Evolutionary conservation across 2,888 invertebrate species (phyloP).

Genomic region (Xestia xanthographa): DNA sequence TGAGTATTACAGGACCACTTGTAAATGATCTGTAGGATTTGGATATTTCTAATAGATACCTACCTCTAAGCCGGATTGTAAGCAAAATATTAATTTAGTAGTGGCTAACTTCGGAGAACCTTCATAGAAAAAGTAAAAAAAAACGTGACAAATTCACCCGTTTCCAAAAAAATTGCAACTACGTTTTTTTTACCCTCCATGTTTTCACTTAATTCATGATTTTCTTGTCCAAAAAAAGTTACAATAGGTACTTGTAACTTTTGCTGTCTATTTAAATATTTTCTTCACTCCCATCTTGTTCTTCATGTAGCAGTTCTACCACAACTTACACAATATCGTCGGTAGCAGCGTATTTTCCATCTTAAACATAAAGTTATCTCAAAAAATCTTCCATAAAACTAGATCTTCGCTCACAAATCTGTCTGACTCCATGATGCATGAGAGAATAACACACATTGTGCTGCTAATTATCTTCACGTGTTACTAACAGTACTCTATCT

Average conservation of each 20-base stretch:
- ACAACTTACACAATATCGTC: not conserved
- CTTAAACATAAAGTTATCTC: not conserved
- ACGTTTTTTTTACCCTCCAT: not conserved
- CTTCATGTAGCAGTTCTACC: not conserved
- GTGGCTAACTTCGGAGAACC: no score
- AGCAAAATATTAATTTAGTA: no score
- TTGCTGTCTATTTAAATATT: not conserved
- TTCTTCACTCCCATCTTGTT: not conserved
- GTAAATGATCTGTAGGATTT: no score
- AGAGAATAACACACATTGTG: constrained; percentile 43
- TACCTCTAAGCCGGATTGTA: no score
- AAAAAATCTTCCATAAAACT: not conserved
- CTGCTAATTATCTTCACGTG: constrained; percentile 41
- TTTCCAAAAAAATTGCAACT: not conserved
- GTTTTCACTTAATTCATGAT: not conserved
- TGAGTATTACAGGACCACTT: no score
- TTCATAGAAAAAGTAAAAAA: no score
- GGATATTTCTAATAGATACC: no score
- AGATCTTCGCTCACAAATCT: constrained; percentile 20
- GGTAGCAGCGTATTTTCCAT: not conserved
- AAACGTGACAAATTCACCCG: not conserved
- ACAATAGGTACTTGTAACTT: not conserved
- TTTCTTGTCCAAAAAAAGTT: accelerated
- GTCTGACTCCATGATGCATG: constrained; percentile 32
- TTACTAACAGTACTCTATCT: constrained; percentile 40